phyloP scores from a whole-genome alignment of 2,797 vertebrate genomes.

The Siniperca obscura region DNA sequence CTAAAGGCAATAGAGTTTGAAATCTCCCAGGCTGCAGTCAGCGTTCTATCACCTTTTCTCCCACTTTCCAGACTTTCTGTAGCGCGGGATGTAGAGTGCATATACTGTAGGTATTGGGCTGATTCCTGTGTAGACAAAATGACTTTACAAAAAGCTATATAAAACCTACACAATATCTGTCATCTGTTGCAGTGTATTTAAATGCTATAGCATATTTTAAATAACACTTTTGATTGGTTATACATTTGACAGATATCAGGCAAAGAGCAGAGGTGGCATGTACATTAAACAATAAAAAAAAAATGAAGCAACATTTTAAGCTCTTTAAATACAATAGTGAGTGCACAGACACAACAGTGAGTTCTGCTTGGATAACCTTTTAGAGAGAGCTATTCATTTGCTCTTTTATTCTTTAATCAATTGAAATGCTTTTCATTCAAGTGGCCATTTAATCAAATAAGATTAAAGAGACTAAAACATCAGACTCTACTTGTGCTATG shows the following conservation, averaged over 20 bases:
- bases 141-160: not conserved
- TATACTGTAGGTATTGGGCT: constrained; percentile 41
- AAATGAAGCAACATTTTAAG: constrained; percentile 16
- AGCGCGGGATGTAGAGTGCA: constrained; percentile 18
- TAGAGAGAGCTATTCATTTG: constrained; percentile 63
- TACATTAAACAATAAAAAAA: constrained; percentile 14
- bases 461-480: constrained; percentile 47
- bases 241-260: not conserved
- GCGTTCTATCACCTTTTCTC: constrained; percentile 58
- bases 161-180: not conserved
- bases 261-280: not conserved
- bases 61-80: constrained; percentile 52
- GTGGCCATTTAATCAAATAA: constrained; percentile 66
- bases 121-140: constrained; percentile 24
- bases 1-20: constrained; percentile 69
- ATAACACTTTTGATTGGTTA: not conserved
- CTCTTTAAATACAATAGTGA: constrained; percentile 13
- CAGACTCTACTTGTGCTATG: constrained; percentile 33
- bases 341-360: constrained; percentile 21
- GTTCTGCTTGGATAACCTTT: constrained; percentile 67
- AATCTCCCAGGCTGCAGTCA: constrained; percentile 65
- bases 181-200: not conserved
- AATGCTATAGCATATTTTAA: not conserved
- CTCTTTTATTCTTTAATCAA: constrained; percentile 66
- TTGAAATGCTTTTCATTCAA: constrained; percentile 67